phyloP scores from a whole-genome alignment of 2,113 vertebrate species.

The Gallinago undulata region DNA sequence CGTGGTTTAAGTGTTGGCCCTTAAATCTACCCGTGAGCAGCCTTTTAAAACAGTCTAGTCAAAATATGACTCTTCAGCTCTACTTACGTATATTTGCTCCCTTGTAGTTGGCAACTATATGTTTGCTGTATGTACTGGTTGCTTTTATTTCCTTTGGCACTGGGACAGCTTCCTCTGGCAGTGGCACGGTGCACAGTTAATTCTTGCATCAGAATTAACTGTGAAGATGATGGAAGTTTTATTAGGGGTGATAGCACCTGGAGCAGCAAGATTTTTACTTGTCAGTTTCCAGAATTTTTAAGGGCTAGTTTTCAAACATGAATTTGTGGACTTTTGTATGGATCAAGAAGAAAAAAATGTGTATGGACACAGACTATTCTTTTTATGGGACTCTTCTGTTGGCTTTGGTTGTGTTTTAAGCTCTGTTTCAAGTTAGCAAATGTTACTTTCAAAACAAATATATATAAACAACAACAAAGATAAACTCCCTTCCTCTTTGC shows the following conservation, averaged over 20 bases:
- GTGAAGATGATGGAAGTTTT: neutral
- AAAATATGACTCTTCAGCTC: neutral
- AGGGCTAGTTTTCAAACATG: neutral
- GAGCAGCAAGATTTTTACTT: neutral
- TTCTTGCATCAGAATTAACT: neutral
- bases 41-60: neutral
- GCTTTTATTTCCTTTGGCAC: slow-evolving; percentile 39
- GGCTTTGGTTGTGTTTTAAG: neutral
- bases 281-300: neutral
- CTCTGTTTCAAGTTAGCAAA: neutral
- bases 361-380: fast-evolving
- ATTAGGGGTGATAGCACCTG: neutral
- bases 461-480: neutral
- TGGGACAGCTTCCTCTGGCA: slow-evolving; percentile 1
- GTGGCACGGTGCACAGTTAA: neutral
- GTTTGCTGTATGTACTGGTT: neutral
- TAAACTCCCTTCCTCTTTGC: neutral
- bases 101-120: neutral
- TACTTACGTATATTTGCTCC: neutral
- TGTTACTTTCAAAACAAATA: neutral
- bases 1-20: neutral
- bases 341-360: neutral
- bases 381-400: neutral
- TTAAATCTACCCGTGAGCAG: neutral
- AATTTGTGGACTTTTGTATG: neutral